phyloP scores from a whole-genome alignment of 2,888 invertebrate species.

The Erebia epiphron region DNA sequence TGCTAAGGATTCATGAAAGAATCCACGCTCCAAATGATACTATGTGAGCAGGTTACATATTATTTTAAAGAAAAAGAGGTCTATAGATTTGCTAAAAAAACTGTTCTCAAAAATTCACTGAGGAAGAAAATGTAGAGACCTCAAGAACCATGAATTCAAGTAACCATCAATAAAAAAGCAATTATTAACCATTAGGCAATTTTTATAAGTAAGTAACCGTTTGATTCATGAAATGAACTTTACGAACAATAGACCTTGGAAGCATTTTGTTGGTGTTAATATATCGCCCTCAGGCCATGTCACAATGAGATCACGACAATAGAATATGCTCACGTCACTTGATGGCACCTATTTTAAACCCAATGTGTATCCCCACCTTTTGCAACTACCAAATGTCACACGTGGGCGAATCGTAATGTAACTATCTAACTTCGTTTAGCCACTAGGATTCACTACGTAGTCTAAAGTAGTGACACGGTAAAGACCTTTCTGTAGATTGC shows the following conservation, averaged over 20 bases:
- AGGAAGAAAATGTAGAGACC: background rate
- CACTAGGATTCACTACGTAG: no score
- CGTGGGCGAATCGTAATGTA: slow-evolving; percentile 52
- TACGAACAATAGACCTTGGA: slow-evolving; percentile 19
- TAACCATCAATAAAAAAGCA: no score
- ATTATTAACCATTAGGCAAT: no score
- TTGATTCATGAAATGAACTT: background rate
- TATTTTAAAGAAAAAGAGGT: no score
- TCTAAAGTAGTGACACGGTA: no score
- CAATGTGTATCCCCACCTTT: slow-evolving; percentile 38
- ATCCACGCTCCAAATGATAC: no score
- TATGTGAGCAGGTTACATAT: no score
- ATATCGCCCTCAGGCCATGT: slow-evolving; percentile 25
- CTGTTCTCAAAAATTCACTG: no score
- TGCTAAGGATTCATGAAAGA: no score
- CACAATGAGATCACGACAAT: slow-evolving; percentile 45
- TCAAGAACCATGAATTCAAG: background rate
- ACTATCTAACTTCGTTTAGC: background rate
- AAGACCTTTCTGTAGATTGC: no score
- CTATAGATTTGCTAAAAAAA: no score
- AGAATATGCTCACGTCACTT: slow-evolving; percentile 45
- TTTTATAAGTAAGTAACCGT: background rate
- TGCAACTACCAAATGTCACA: slow-evolving; percentile 42
- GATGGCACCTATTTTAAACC: slow-evolving; percentile 50
- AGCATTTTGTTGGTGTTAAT: slow-evolving; percentile 25